Evolutionary conservation across 2,888 invertebrate genomes (phyloP).

Genomic region (Ditylenchus weischeri): DNA sequence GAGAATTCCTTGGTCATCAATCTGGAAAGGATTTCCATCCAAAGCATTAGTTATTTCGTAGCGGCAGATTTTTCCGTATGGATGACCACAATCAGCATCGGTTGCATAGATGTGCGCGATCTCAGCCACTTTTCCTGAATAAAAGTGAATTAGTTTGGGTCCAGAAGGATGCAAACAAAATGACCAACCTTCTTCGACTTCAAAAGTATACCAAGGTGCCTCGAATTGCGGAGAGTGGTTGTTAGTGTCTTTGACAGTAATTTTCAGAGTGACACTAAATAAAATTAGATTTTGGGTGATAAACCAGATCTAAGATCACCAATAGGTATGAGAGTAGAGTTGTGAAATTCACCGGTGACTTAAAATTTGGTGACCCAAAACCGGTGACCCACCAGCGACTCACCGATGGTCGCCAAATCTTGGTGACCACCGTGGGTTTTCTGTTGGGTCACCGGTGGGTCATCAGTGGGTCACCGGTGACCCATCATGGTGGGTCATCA

Average conservation of each 20-base stretch:
- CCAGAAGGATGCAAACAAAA: background rate
- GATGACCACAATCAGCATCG: constrained; percentile 75
- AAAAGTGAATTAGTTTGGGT: background rate
- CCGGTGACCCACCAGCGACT: too few relatives aligned
- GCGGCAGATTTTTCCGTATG: constrained; percentile 73
- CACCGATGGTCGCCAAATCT: too few relatives aligned
- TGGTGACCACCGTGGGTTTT: too few relatives aligned
- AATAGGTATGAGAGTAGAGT: background rate
- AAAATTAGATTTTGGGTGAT: background rate
- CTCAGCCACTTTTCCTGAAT: constrained; percentile 68
- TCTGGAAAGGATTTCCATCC: constrained; percentile 54
- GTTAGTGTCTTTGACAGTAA: constrained; percentile 91
- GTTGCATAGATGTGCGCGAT: constrained; percentile 85
- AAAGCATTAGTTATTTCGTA: constrained; percentile 79
- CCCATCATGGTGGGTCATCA: too few relatives aligned
- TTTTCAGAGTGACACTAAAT: constrained; percentile 45
- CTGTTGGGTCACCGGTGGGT: too few relatives aligned
- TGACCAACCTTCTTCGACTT: constrained; percentile 67
- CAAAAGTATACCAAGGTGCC: constrained; percentile 82
- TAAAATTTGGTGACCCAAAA: background rate
- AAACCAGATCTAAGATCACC: too few relatives aligned
- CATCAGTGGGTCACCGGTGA: too few relatives aligned
- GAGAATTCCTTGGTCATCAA: constrained; percentile 64
- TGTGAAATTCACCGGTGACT: background rate
- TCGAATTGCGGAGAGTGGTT: constrained; percentile 88